Conservation (phyloP, 2,797 vertebrate genomes). For the Lepilemur septentrionalis region DNA sequence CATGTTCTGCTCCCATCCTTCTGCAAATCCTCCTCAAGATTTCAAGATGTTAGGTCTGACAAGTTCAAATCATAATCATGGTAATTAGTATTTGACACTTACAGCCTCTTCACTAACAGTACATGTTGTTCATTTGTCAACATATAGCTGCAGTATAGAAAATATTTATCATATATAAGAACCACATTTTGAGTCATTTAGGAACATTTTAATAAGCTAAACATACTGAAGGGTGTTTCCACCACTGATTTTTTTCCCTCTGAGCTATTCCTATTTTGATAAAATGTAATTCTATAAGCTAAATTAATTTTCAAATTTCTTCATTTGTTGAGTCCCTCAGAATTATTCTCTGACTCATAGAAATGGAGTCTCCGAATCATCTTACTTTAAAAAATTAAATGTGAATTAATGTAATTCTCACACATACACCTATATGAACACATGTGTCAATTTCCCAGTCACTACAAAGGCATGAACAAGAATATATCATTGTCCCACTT, state of each 20-base stretch:
- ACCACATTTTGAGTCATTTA: constrained; percentile 65
- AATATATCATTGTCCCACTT: neutral
- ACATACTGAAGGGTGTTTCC: constrained; percentile 63
- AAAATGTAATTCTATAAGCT: constrained; percentile 43
- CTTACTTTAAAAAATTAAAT: constrained; percentile 14
- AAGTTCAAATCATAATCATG: constrained; percentile 75
- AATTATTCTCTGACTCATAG: constrained; percentile 39
- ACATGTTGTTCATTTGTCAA: constrained; percentile 77
- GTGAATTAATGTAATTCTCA: constrained; percentile 7
- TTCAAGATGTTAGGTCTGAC: constrained; percentile 76
- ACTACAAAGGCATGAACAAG: neutral
- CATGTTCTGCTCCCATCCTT: constrained; percentile 21
- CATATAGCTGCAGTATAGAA: constrained; percentile 75
- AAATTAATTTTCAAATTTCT: constrained; percentile 45
- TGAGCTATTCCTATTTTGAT: constrained; percentile 56
- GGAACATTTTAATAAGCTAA: constrained; percentile 70
- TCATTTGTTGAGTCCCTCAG: neutral
- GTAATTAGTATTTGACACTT: constrained; percentile 78
- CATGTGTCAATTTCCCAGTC: neutral
- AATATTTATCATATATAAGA: constrained; percentile 75
- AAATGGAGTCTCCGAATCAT: constrained; percentile 18
- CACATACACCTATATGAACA: neutral
- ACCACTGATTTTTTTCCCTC: constrained; percentile 10
- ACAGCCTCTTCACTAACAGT: constrained; percentile 74
- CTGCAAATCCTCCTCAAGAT: constrained; percentile 66